Conservation (phyloP, 2,113 vertebrate genomes). For the Anarrhichthys ocellatus region DNA sequence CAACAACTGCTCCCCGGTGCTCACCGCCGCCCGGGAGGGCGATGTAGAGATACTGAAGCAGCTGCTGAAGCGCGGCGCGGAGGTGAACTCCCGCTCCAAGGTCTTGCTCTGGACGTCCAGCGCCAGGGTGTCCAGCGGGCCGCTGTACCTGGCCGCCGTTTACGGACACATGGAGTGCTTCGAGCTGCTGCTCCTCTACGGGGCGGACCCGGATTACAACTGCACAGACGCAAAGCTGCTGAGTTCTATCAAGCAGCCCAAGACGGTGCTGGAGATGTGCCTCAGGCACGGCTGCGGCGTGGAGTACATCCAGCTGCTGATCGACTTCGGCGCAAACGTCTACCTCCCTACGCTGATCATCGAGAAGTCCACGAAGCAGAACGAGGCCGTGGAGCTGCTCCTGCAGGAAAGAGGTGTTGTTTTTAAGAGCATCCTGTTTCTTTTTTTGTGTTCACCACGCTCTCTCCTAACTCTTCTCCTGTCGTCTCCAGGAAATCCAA, state of each 20-base stretch:
- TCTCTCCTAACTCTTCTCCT: neutral
- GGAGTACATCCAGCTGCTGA: conserved; percentile 89
- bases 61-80: conserved; percentile 87
- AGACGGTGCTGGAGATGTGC: conserved; percentile 86
- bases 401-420: conserved; percentile 83
- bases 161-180: conserved; percentile 95
- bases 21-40: conserved; percentile 90
- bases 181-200: conserved; percentile 87
- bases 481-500: conserved; percentile 86
- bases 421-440: too few relatives aligned
- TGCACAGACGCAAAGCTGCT: conserved; percentile 76
- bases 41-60: conserved; percentile 83
- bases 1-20: conserved; percentile 92
- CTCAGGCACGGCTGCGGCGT: conserved; percentile 82
- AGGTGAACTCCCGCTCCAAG: conserved; percentile 84
- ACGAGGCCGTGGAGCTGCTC: conserved; percentile 88
- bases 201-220: conserved; percentile 87
- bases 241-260: conserved; percentile 79
- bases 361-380: conserved; percentile 76
- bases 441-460: neutral
- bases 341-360: conserved; percentile 86
- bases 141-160: conserved; percentile 90
- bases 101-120: conserved; percentile 88
- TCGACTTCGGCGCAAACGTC: conserved; percentile 95
- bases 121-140: conserved; percentile 87